Percentiles rank a stretch among this genome's conserved stretches.
phyloP scores from a whole-genome alignment of 2,113 vertebrate genomes.

The Menidia beryllina region DNA sequence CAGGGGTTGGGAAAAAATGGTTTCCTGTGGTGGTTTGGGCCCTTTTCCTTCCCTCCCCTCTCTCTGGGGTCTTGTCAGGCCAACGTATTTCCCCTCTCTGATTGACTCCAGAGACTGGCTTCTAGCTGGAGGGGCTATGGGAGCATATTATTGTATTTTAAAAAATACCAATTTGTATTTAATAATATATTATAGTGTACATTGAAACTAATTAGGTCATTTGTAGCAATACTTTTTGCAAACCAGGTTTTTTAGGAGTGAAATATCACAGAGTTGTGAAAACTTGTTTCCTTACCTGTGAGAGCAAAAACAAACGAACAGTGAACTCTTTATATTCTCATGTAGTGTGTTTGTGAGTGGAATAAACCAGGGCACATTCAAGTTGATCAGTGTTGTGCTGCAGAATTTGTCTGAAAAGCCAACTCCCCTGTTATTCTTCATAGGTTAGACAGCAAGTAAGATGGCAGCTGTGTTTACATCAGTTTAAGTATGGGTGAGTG shows the following conservation, averaged over 20 bases:
- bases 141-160: constrained; percentile 7
- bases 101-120: constrained; percentile 65
- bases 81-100: constrained; percentile 70
- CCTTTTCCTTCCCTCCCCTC: constrained; percentile 20
- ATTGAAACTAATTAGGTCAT: not conserved
- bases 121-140: constrained; percentile 22
- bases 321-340: not conserved
- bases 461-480: constrained; percentile 2
- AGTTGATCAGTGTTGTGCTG: not conserved
- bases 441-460: not conserved
- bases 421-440: not conserved
- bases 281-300: not conserved
- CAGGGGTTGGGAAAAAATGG: constrained; percentile 53
- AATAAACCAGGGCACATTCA: not conserved
- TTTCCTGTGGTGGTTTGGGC: constrained; percentile 67
- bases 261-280: too few relatives aligned
- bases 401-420: not conserved
- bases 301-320: too few relatives aligned
- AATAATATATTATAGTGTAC: not conserved
- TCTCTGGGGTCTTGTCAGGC: constrained; percentile 72
- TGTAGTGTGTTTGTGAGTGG: not conserved
- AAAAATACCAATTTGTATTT: constrained; percentile 17
- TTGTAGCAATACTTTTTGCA: not conserved
- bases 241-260: too few relatives aligned
- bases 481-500: not conserved